phyloP scores from a whole-genome alignment of 2,113 vertebrate species.

The Macrotis lagotis region DNA sequence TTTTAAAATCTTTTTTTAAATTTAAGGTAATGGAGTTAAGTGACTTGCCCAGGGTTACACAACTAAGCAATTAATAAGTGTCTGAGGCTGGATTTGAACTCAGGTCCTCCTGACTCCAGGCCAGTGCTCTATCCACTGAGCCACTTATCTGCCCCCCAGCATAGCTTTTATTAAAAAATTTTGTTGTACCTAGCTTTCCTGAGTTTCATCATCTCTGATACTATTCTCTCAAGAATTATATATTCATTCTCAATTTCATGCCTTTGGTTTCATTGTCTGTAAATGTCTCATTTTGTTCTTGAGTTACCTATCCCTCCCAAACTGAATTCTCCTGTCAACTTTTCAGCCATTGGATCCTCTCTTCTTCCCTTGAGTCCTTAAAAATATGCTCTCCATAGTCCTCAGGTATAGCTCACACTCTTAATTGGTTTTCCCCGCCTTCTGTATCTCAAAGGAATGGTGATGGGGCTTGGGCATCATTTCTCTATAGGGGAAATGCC shows the following conservation, averaged over 20 bases:
- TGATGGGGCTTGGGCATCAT: too few relatives aligned
- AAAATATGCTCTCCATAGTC: background rate
- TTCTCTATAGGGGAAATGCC: too few relatives aligned
- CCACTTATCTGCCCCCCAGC: too few relatives aligned
- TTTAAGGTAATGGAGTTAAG: too few relatives aligned
- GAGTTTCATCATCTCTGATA: background rate
- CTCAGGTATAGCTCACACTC: background rate
- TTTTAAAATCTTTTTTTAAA: too few relatives aligned
- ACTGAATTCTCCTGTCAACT: background rate
- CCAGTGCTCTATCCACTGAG: too few relatives aligned
- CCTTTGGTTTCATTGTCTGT: background rate
- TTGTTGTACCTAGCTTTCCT: background rate
- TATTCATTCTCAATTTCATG: background rate
- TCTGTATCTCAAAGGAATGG: background rate
- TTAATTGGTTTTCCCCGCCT: background rate
- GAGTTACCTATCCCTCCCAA: background rate
- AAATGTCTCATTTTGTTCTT: background rate
- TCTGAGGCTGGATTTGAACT: too few relatives aligned
- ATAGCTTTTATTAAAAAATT: too few relatives aligned
- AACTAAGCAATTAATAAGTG: too few relatives aligned
- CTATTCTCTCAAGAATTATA: background rate
- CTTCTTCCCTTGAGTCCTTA: background rate
- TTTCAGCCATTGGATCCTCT: background rate
- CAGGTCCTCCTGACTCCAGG: too few relatives aligned
- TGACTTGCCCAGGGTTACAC: too few relatives aligned